Percentiles rank a stretch among this genome's conserved stretches.
These are phyloP conservation scores for Eupithecia dodoneata DNA, from an alignment of 2,888 invertebrate genomes.

Conservation along the genomic window DNA sequence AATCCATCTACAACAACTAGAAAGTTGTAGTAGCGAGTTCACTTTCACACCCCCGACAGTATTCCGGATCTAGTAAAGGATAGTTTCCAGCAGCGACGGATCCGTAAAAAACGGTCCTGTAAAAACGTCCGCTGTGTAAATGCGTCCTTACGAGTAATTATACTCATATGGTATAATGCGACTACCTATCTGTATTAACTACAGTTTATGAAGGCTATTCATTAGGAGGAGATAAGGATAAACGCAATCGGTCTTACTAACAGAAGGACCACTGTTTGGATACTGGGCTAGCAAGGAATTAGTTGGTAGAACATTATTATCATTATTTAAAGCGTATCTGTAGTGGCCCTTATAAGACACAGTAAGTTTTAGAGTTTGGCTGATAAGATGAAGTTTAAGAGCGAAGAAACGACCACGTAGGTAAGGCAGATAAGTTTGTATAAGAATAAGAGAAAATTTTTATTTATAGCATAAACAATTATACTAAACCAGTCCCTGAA, in stretches of 20 bases:
- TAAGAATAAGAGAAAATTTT: no score
- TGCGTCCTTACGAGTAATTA: not conserved
- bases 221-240: slow-evolving; percentile 8
- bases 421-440: no score
- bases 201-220: slow-evolving; percentile 4
- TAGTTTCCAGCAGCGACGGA: no score
- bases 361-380: not conserved
- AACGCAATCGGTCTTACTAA: not conserved
- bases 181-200: not conserved
- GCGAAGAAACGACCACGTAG: no score
- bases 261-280: slow-evolving; percentile 6
- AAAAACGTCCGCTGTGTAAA: no score
- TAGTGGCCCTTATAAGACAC: not conserved
- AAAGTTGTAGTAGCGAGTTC: no score
- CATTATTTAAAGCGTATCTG: not conserved
- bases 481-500: no score
- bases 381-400: not conserved
- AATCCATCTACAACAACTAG: no score
- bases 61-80: no score
- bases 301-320: slow-evolving; percentile 1
- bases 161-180: not conserved
- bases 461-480: no score
- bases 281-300: not conserved
- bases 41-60: no score
- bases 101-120: no score